A percentile compares a stretch with the other conserved stretches of the same genome.
These are phyloP conservation scores for Heliconius ethilla DNA, from an alignment of 2,888 invertebrate species.

Conservation along the genomic window DNA sequence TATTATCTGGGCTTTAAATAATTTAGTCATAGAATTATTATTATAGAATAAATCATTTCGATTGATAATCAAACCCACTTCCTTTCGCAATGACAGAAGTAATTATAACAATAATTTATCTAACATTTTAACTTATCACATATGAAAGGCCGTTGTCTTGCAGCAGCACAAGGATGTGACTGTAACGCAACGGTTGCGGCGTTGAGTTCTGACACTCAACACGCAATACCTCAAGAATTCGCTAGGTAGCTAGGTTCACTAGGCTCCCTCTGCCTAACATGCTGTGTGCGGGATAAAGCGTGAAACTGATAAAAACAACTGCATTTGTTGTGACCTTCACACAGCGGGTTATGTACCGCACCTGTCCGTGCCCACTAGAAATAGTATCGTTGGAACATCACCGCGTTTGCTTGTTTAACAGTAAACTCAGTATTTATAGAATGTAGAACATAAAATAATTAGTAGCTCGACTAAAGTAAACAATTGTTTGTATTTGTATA, in stretches of 20 bases:
- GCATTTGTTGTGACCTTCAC: slow-evolving; percentile 27
- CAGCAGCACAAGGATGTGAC: too few species aligned
- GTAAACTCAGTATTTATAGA: slow-evolving; percentile 22
- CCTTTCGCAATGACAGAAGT: not conserved
- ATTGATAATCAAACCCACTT: not conserved
- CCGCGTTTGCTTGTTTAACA: slow-evolving; percentile 22
- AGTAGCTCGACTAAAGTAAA: not conserved
- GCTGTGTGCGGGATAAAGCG: too few species aligned
- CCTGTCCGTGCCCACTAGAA: slow-evolving; percentile 27
- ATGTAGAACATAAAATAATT: slow-evolving; percentile 11
- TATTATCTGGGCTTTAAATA: not conserved
- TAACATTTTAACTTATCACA: too few species aligned
- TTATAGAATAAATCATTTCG: not conserved
- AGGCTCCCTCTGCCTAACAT: not conserved
- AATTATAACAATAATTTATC: not conserved
- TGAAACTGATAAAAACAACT: not conserved
- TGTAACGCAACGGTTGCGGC: too few species aligned
- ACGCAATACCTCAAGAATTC: not conserved
- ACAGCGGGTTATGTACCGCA: slow-evolving; percentile 14
- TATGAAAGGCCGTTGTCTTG: too few species aligned
- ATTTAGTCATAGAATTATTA: not conserved
- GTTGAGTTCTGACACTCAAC: too few species aligned
- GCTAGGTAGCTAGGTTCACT: too few species aligned
- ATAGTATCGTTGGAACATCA: slow-evolving; percentile 15
- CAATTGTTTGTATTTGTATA: not conserved